phyloP scores from a whole-genome alignment of 2,113 vertebrate genomes.

The Colius striatus region DNA sequence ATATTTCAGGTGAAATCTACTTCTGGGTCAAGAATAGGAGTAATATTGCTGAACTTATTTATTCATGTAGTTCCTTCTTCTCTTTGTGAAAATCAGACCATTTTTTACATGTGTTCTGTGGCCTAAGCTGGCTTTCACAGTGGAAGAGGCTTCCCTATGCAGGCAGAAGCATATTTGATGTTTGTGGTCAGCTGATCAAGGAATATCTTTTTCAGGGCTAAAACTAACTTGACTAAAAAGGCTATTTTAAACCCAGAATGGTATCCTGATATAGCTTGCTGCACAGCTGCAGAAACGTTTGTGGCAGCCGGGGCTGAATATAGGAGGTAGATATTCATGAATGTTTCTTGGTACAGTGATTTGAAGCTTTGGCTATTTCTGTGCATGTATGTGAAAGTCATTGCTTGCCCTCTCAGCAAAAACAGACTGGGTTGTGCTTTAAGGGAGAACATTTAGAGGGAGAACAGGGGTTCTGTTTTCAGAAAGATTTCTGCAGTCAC shows the following conservation, averaged over 20 bases:
- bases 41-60: neutral
- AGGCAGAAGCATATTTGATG: neutral
- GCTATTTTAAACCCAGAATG: slow-evolving; percentile 17
- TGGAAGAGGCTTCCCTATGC: neutral
- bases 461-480: neutral
- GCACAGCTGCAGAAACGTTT: slow-evolving; percentile 27
- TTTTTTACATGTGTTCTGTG: neutral
- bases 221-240: slow-evolving; percentile 9
- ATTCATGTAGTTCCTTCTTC: neutral
- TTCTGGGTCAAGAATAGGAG: neutral
- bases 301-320: neutral
- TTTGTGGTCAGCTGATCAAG: neutral
- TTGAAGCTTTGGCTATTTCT: neutral
- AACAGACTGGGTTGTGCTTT: neutral
- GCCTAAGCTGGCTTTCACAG: neutral
- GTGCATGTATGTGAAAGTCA: neutral
- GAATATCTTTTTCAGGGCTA: neutral
- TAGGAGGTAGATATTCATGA: neutral
- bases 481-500: neutral
- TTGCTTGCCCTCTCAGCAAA: neutral
- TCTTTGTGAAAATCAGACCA: neutral
- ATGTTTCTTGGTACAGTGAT: neutral
- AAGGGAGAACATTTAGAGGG: neutral
- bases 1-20: neutral
- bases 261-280: slow-evolving; percentile 8